Evolutionary conservation across 2,113 vertebrate species (phyloP).

Genomic region (Anhinga anhinga): DNA sequence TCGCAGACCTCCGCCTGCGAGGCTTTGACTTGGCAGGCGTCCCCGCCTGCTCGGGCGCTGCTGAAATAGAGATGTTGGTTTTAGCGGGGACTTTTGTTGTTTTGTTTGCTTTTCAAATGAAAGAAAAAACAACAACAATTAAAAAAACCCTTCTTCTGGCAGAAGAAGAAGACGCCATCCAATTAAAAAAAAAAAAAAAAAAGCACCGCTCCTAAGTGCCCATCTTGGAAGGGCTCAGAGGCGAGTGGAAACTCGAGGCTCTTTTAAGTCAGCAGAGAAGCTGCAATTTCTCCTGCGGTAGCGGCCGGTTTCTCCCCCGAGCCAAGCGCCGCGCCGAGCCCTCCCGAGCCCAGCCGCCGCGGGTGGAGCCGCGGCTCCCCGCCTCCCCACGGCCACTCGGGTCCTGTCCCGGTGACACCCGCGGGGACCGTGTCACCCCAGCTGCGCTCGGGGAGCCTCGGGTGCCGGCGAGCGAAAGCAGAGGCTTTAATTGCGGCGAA

Average conservation of each 20-base stretch:
- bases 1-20: background rate
- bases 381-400: background rate
- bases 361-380: background rate
- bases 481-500: slow-evolving; percentile 72
- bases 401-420: background rate
- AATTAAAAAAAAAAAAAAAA: background rate
- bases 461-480: slow-evolving; percentile 32
- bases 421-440: background rate
- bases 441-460: background rate
- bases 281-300: slow-evolving; percentile 23
- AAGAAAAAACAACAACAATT: slow-evolving; percentile 3
- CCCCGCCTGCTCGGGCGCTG: background rate
- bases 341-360: background rate
- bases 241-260: background rate
- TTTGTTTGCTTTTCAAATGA: slow-evolving; percentile 52
- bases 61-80: background rate
- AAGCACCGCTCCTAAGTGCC: background rate
- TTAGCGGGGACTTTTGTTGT: slow-evolving; percentile 1
- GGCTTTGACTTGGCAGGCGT: slow-evolving; percentile 13
- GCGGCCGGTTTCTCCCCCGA: background rate
- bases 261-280: background rate
- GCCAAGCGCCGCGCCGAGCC: background rate
- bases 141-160: background rate
- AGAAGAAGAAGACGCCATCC: background rate
- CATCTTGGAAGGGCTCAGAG: background rate